Evolutionary conservation across 2,888 invertebrate genomes (phyloP), one percentile per base, ranked within the genome.

Genomic region (Frankliniella fusca): DNA sequence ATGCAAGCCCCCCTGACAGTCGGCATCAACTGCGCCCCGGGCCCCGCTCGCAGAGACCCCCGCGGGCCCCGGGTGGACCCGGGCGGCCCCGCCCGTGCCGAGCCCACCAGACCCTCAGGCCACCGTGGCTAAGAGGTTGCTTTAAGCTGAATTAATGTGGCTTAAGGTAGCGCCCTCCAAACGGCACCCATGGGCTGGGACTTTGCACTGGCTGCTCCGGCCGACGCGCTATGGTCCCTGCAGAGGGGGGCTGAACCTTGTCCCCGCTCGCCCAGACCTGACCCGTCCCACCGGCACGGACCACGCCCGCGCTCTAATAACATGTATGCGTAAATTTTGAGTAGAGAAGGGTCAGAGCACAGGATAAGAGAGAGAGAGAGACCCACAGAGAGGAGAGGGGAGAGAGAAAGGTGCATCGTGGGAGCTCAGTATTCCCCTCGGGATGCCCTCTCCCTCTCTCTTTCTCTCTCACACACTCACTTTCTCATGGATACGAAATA

Each of bases 131-230:
- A 76, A 76, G 70, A 76, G 70, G 70, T 23, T 76, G 70, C 70
- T 76, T 76, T 76, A 76, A 76, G 70, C 70, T 76, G 70, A 76
- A 76, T 76, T 76, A 76, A 76, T 76, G 70, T 76, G 70, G 70
- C 70, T 76, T 76, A 76, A 76, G 70, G 70, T 76, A 27, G 70
- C 23, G 27, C 70, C 70, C 3, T 27, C 70, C 10, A 76, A 76
- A 76, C 70, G 70, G 70, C 70, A 76, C 70, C 70, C 70, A 27
- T 10, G 70, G 70, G 70, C 70, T 61, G 61, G 61, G 20, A 61
- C 61, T 61, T 61, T 61, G 61, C 7, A n/a, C 54, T 54, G 54
- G 15, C 54, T 12, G 54, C 54, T 54, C 54, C 8, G 38, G 54
- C 54, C 54, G 54, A 11, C 61, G 12, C 61, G 18, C 61, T 54